Conservation (phyloP, 2,888 invertebrate species). For the Chouioia cunea region DNA sequence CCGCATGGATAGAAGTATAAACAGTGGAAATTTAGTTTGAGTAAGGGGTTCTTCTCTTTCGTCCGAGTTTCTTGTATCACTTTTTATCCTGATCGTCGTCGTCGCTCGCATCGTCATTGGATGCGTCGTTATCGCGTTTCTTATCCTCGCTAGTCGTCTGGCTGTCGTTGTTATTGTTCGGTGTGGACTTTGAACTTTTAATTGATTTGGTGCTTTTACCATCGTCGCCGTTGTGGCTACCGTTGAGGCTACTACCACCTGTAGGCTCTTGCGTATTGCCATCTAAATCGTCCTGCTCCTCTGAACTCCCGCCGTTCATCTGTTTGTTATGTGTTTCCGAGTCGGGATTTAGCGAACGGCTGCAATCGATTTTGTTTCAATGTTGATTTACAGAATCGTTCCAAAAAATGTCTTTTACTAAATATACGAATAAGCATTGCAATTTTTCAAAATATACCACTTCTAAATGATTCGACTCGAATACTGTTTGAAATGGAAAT, state of each 20-base stretch:
- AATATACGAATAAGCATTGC: too few relatives aligned
- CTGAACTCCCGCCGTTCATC: not conserved
- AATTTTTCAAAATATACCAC: too few relatives aligned
- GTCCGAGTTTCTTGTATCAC: constrained; percentile 3
- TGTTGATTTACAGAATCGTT: not conserved
- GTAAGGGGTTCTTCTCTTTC: too few relatives aligned
- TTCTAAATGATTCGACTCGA: too few relatives aligned
- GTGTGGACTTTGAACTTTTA: constrained; percentile 21
- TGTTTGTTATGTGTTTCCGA: not conserved
- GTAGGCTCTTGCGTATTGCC: not conserved
- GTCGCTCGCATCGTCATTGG: constrained; percentile 46
- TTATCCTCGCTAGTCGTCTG: constrained; percentile 22
- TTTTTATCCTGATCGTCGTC: constrained; percentile 41
- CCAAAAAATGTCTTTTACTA: too few relatives aligned
- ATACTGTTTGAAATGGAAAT: too few relatives aligned
- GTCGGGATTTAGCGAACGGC: constrained; percentile 19
- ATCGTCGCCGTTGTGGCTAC: constrained; percentile 9
- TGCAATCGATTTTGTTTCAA: not conserved
- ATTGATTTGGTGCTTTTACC: constrained; percentile 26
- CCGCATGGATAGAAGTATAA: too few relatives aligned
- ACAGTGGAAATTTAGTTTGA: too few relatives aligned
- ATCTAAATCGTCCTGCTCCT: constrained; percentile 24
- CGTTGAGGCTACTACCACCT: not conserved
- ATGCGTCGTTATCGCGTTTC: constrained; percentile 45
- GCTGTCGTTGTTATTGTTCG: constrained; percentile 20